A percentile compares a stretch with the other conserved stretches of the same genome.
Conservation (phyloP, 1,140 invertebrate species). For the Dendroctonus ponderosae region DNA sequence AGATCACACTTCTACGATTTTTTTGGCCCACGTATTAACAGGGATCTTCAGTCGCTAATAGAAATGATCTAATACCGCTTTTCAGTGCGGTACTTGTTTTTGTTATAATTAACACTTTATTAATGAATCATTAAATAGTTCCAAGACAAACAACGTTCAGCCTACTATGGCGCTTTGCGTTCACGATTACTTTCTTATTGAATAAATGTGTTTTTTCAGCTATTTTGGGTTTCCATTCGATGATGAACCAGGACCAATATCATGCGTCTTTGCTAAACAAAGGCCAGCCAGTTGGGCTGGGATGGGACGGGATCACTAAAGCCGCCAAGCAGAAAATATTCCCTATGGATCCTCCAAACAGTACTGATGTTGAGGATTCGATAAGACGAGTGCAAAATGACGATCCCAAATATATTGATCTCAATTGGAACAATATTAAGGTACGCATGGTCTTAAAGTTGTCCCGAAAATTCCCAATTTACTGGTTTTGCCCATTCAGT, state of each 20-base stretch:
- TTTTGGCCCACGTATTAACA: too few species aligned
- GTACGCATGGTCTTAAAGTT: constrained; percentile 53
- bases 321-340: constrained; percentile 87
- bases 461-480: not conserved
- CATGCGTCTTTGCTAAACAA: constrained; percentile 93
- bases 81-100: too few species aligned
- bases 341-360: constrained; percentile 90
- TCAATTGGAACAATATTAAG: constrained; percentile 98
- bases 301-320: constrained; percentile 93
- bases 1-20: too few species aligned
- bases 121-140: too few species aligned
- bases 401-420: constrained; percentile 79
- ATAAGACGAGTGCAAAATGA: constrained; percentile 86
- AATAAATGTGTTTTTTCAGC: constrained; percentile 59
- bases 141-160: too few species aligned
- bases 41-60: too few species aligned
- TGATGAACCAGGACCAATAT: constrained; percentile 99
- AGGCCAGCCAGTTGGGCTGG: constrained; percentile 80
- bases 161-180: too few species aligned
- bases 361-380: constrained; percentile 88
- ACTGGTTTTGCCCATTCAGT: not conserved
- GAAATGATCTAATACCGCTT: too few species aligned
- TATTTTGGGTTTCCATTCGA: constrained; percentile 98
- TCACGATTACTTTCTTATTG: too few species aligned
- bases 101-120: too few species aligned